These are phyloP conservation scores for Paracentrotus lividus DNA, from an alignment of 53 echinoderm and acorn worm genomes.

Conservation along the genomic window DNA sequence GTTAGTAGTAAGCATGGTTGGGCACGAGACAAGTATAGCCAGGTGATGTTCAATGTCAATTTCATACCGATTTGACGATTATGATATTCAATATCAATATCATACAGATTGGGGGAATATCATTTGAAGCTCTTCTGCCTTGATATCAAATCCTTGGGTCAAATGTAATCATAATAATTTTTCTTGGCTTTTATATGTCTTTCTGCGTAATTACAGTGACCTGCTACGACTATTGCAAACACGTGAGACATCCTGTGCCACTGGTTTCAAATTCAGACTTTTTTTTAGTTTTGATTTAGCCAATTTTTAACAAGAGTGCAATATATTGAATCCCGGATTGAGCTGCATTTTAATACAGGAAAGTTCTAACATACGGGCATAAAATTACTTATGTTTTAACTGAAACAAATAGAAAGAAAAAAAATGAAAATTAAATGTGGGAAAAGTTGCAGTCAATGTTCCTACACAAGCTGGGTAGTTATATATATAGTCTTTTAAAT, in stretches of 20 bases:
- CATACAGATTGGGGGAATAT: not conserved
- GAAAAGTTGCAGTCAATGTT: not conserved
- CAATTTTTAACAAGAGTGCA: not conserved
- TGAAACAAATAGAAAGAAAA: not conserved
- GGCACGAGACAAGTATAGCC: not conserved
- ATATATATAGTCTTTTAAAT: not conserved
- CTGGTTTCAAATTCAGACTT: too few species aligned
- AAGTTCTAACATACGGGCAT: too few species aligned
- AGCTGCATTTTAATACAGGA: not conserved
- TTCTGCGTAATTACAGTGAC: not conserved
- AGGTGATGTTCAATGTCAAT: not conserved
- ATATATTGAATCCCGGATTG: not conserved
- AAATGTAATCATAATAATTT: slow-evolving; percentile 30
- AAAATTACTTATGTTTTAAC: not conserved
- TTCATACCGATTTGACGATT: not conserved
- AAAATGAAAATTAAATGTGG: too few species aligned
- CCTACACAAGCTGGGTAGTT: not conserved
- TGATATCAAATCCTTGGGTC: not conserved
- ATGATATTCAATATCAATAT: not conserved
- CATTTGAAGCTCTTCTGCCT: not conserved
- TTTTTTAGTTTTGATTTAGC: not conserved
- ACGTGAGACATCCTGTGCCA: not conserved
- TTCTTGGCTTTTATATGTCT: not conserved
- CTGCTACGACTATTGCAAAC: not conserved
- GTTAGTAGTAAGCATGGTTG: not conserved